A percentile compares a stretch with the other conserved stretches of the same genome.
Evolutionary conservation across 2,888 invertebrate genomes (phyloP).

Genomic region (Trichogramma evanescens): DNA sequence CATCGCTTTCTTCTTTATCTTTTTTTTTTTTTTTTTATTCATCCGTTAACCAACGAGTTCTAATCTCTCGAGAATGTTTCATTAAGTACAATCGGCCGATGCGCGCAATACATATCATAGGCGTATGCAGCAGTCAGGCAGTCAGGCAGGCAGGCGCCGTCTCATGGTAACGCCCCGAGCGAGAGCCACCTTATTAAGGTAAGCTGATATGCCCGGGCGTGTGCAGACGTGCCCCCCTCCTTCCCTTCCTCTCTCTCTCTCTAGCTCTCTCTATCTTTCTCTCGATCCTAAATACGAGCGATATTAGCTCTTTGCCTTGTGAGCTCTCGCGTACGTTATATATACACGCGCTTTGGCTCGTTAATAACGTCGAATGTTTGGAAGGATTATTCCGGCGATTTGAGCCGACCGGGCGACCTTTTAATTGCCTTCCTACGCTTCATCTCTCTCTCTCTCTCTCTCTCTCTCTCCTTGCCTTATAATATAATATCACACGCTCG

Average conservation of each 20-base stretch:
- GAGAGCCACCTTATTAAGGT: slow-evolving; percentile 40
- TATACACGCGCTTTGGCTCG: not conserved
- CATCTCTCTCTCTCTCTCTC: too few relatives aligned
- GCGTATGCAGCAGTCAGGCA: not conserved
- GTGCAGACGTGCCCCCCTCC: not conserved
- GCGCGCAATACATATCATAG: slow-evolving; percentile 29
- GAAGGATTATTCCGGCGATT: slow-evolving; percentile 18
- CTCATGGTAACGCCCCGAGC: slow-evolving; percentile 44
- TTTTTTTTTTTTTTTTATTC: not conserved
- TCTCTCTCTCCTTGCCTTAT: too few relatives aligned
- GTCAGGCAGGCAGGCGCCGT: not conserved
- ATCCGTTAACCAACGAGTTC: slow-evolving; percentile 31
- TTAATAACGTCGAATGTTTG: not conserved
- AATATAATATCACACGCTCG: too few relatives aligned
- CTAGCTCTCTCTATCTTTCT: too few relatives aligned
- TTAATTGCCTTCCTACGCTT: slow-evolving; percentile 7
- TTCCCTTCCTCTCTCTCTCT: too few relatives aligned
- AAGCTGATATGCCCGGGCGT: slow-evolving; percentile 41
- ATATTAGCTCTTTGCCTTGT: slow-evolving; percentile 22
- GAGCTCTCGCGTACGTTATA: slow-evolving; percentile 3
- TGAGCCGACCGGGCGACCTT: slow-evolving; percentile 3
- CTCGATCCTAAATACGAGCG: slow-evolving; percentile 30
- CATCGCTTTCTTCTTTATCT: not conserved
- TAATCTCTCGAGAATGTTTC: slow-evolving; percentile 38
- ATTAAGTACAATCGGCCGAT: slow-evolving; percentile 33